Evolutionary conservation across 2,888 invertebrate species (phyloP).

Genomic region (Fragum whitleyi): DNA sequence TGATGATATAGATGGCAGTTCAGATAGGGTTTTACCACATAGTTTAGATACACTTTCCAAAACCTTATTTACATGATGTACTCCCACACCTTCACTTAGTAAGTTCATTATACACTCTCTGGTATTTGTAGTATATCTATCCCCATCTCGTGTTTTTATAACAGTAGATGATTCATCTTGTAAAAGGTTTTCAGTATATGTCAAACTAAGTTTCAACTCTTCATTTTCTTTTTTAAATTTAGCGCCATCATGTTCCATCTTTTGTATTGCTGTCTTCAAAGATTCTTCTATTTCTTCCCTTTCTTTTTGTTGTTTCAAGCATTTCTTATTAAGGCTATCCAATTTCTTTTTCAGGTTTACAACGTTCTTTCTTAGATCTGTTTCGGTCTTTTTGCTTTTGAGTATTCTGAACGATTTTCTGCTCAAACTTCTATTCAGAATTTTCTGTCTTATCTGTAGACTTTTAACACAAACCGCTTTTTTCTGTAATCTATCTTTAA

Average conservation of each 20-base stretch:
- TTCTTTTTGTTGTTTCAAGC: too few relatives aligned
- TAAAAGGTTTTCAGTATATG: too few relatives aligned
- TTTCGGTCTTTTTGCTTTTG: too few relatives aligned
- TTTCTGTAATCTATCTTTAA: neutral
- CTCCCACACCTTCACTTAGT: conserved; percentile 39
- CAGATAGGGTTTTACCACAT: too few relatives aligned
- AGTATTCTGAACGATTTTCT: too few relatives aligned
- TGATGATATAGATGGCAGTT: conserved; percentile 41
- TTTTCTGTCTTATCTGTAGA: too few relatives aligned
- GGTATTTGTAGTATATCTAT: conserved; percentile 26
- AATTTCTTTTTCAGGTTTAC: neutral
- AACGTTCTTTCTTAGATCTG: too few relatives aligned
- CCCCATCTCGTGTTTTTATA: conserved; percentile 15
- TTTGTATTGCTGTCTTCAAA: neutral
- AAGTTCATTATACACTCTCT: conserved; percentile 38
- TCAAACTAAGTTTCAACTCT: conserved; percentile 16
- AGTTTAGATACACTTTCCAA: too few relatives aligned
- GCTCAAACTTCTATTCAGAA: too few relatives aligned
- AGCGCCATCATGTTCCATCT: neutral
- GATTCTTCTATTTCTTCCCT: neutral
- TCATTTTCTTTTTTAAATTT: conserved; percentile 1
- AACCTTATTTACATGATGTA: too few relatives aligned
- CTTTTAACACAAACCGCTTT: conserved; percentile 2
- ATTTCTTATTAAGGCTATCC: neutral
- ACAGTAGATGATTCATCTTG: conserved; percentile 23